Percentiles rank a stretch among this genome's conserved stretches.
Conservation (phyloP, 2,797 vertebrate genomes). For the Florisuga fusca region DNA sequence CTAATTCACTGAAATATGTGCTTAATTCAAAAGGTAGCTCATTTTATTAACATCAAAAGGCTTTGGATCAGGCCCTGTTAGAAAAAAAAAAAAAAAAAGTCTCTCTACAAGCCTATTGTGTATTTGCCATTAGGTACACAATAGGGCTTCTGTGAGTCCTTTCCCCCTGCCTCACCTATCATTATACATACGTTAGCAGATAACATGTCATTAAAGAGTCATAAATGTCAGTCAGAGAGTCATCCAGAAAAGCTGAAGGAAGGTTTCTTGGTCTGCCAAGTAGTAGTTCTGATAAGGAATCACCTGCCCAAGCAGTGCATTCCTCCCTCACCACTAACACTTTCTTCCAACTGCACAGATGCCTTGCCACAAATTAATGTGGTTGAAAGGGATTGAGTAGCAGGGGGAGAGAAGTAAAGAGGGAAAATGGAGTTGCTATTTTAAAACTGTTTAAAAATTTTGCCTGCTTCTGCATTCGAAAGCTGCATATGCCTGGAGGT, state of each 20-base stretch:
- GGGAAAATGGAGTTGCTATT: not conserved
- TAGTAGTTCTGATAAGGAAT: slow-evolving; percentile 32
- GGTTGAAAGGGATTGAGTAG: not conserved
- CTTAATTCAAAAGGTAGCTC: slow-evolving; percentile 5
- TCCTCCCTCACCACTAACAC: not conserved
- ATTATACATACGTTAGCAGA: not conserved
- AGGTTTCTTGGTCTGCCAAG: slow-evolving; percentile 21
- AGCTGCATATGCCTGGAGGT: slow-evolving; percentile 3
- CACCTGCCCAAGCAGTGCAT: not conserved
- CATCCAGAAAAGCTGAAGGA: slow-evolving; percentile 15
- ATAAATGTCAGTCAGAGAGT: slow-evolving; percentile 11
- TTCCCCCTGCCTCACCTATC: not conserved
- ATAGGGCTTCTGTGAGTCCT: slow-evolving; percentile 16
- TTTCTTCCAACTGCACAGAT: not conserved
- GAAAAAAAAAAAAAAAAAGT: not conserved
- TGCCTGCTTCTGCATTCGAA: not conserved
- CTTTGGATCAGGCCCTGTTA: not conserved
- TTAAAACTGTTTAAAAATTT: not conserved
- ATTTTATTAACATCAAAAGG: slow-evolving; percentile 41
- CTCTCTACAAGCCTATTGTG: slow-evolving; percentile 14
- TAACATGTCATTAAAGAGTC: slow-evolving; percentile 22
- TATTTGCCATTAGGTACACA: slow-evolving; percentile 9
- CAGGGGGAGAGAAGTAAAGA: not conserved
- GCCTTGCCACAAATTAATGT: not conserved
- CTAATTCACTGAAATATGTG: not conserved